Evolutionary conservation across 1,140 invertebrate genomes (phyloP).

Genomic region (Chironomus tepperi): DNA sequence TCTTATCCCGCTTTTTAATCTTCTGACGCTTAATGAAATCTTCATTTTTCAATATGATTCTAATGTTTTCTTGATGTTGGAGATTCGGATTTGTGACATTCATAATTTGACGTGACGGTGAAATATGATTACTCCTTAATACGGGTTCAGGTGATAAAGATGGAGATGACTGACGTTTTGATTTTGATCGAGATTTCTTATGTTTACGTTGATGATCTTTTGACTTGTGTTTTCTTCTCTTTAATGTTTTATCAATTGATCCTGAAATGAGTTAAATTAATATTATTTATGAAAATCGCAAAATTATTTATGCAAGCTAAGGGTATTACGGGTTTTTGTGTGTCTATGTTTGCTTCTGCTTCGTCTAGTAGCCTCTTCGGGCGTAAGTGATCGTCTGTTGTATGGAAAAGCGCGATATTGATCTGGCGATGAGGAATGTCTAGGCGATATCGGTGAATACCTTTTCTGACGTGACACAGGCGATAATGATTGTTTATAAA

Average conservation of each 20-base stretch:
- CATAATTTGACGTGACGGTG: constrained; percentile 25
- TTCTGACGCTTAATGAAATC: constrained; percentile 46
- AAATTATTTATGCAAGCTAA: neutral
- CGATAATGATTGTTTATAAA: constrained; percentile 30
- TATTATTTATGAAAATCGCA: too few relatives aligned
- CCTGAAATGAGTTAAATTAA: neutral
- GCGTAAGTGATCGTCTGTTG: neutral
- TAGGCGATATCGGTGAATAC: constrained; percentile 25
- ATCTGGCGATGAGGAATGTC: constrained; percentile 26
- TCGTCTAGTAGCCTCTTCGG: neutral
- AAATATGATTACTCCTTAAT: constrained; percentile 32
- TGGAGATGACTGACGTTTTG: neutral
- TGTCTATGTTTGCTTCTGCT: neutral
- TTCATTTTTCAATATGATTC: constrained; percentile 47
- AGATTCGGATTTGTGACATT: neutral
- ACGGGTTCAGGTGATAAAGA: constrained; percentile 31
- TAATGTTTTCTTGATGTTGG: constrained; percentile 40
- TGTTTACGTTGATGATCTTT: neutral
- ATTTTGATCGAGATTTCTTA: constrained; percentile 10
- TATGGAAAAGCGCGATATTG: constrained; percentile 29
- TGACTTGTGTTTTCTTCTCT: neutral
- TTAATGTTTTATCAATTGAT: neutral
- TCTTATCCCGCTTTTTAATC: constrained; percentile 47
- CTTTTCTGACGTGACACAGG: constrained; percentile 28
- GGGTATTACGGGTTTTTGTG: neutral